These are phyloP conservation scores for Taxidea taxus DNA, from an alignment of 2,113 vertebrate genomes.

Conservation along the genomic window DNA sequence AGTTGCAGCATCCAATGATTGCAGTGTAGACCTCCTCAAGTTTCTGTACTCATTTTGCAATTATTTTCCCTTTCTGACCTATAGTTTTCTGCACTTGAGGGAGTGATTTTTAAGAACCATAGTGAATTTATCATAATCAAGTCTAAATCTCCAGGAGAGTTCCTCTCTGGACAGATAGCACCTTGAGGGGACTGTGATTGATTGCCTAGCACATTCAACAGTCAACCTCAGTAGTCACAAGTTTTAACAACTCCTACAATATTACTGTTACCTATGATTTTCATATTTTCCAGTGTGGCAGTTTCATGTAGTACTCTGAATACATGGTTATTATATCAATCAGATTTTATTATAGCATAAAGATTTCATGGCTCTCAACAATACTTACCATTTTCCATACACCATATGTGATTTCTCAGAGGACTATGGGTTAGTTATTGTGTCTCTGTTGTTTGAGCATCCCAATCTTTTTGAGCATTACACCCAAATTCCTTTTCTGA, in stretches of 20 bases:
- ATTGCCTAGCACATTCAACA: not conserved
- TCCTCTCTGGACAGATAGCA: not conserved
- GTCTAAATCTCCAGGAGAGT: not conserved
- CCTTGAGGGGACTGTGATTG: not conserved
- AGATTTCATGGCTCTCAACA: not conserved
- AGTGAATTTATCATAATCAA: not conserved
- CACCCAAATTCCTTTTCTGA: not conserved
- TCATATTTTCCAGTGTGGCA: not conserved
- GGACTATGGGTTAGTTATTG: not conserved
- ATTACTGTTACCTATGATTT: not conserved
- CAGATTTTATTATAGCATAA: not conserved
- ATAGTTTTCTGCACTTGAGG: not conserved
- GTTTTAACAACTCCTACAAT: not conserved
- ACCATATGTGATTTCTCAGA: not conserved
- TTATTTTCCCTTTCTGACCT: not conserved
- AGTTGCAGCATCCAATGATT: not conserved
- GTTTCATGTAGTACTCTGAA: not conserved
- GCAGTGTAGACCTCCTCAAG: not conserved
- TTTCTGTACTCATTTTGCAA: not conserved
- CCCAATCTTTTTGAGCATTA: not conserved
- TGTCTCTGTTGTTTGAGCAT: not conserved
- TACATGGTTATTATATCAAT: not conserved
- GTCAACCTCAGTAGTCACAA: not conserved
- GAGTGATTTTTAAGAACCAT: not conserved
- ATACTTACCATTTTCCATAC: not conserved